These are phyloP conservation scores for Lophotis ruficrista DNA, from an alignment of 2,113 vertebrate species.

Conservation along the genomic window DNA sequence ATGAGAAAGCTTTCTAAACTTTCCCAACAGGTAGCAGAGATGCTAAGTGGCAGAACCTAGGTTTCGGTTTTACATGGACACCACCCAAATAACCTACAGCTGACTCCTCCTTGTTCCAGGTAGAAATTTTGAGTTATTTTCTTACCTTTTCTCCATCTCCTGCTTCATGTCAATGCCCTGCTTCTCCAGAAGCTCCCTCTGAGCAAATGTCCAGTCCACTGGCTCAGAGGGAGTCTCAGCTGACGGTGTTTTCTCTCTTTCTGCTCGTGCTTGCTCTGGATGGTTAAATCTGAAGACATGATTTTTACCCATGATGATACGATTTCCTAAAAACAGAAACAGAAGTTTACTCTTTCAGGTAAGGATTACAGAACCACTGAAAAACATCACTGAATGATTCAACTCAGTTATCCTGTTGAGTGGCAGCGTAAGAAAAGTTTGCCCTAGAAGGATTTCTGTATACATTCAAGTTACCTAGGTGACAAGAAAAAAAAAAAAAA, in stretches of 20 bases:
- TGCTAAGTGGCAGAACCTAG: background rate
- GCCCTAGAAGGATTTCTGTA: background rate
- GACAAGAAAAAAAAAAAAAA: background rate
- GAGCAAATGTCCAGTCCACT: constrained; percentile 98
- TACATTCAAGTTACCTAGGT: background rate
- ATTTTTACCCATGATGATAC: constrained; percentile 99
- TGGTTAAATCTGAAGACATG: constrained; percentile 99
- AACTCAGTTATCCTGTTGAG: background rate
- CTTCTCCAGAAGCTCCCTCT: constrained; percentile 96
- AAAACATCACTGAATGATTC: background rate
- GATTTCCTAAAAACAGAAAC: constrained; percentile 82
- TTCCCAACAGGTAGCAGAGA: background rate
- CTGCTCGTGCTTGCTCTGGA: constrained; percentile 95
- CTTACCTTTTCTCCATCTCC: constrained; percentile 98
- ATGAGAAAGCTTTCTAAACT: background rate
- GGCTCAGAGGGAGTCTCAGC: constrained; percentile 98
- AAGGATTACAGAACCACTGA: background rate
- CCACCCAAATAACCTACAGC: background rate
- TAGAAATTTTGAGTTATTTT: background rate
- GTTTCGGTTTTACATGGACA: background rate
- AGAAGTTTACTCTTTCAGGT: background rate
- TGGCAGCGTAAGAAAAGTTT: background rate
- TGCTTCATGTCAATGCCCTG: constrained; percentile 99
- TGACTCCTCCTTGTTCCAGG: background rate
- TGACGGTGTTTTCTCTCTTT: constrained; percentile 94